Evolutionary conservation across 2,888 invertebrate genomes (phyloP), one percentile per base, ranked within the genome.

Genomic region (Ophioninae sp.): DNA sequence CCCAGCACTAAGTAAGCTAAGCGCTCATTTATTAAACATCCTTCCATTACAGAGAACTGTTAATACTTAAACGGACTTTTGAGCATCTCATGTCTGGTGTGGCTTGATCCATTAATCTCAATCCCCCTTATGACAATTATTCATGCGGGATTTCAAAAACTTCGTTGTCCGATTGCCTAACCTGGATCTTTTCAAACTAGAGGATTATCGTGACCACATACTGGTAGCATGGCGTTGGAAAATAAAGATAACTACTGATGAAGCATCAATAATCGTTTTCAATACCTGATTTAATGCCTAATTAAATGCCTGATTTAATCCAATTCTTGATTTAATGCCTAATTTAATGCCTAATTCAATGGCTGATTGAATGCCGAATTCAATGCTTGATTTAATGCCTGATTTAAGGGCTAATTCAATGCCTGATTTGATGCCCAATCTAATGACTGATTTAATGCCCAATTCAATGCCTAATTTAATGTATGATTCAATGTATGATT

Each of bases 1-100:
- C 79, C 69, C 39, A 59, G 79, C 67, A 79, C 50, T 50, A 76
- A 85, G 86, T 50, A 76, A 85, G 86, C 62, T 86, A 85, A 85
- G 83, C 82, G 83, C 83, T 85, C 88, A 90, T 91, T 90, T 88
- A 90, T 91, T 90, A 91, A 91, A 89, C 91, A 91, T 90, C 88
- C 89, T 89, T 91, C 91, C 91, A 90, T 91, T 91, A 91, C 88
- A 87, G 86, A 86, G 85, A 76, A 86, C 81, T 81, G 83, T 91
- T 87, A 88, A 91, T 91, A 91, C 91, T 91, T 90, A 79, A 91
- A 83, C 76, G 85, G 79, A 86, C 86, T 89, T 64, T 90, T 88
- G 86, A 89, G 85, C 89, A 86, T 76, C 67, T 68, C 73, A 5
- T 50, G 44, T 59, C 56, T 70, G 30, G 10, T 10, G 30, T 23